Percentiles rank a stretch among this genome's conserved stretches.
phyloP scores from a whole-genome alignment of 2,888 invertebrate species.

The Tetheella fluctuosa region DNA sequence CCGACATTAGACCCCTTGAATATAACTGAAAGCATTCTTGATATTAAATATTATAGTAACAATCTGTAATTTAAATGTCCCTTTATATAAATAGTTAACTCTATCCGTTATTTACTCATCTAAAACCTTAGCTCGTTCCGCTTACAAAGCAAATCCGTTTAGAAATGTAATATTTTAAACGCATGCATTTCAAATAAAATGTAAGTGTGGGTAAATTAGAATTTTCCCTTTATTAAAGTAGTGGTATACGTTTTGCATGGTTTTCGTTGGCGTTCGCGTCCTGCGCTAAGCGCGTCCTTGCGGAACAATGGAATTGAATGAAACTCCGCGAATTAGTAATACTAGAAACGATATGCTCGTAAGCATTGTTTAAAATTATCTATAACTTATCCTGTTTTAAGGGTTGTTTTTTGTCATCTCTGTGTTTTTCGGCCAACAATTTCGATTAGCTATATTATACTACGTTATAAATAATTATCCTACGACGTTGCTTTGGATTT shows the following conservation, averaged over 20 bases:
- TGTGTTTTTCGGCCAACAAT: no score
- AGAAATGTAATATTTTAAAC: background rate
- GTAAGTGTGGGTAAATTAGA: slow-evolving; percentile 14
- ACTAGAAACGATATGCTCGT: background rate
- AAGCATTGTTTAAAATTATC: no score
- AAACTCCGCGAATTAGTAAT: slow-evolving; percentile 12
- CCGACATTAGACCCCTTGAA: no score
- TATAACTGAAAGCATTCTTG: no score
- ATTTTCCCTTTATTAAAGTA: slow-evolving; percentile 17
- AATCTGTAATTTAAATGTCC: no score
- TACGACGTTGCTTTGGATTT: no score
- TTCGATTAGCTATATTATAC: no score
- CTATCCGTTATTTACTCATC: background rate
- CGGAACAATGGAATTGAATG: slow-evolving; percentile 30
- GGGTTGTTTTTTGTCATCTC: no score
- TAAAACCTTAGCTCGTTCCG: background rate
- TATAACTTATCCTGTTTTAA: no score
- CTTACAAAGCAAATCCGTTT: background rate
- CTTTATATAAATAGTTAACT: no score
- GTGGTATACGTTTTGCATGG: slow-evolving; percentile 19
- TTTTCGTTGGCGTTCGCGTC: slow-evolving; percentile 16
- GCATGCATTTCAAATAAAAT: background rate
- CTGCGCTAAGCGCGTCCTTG: slow-evolving; percentile 22
- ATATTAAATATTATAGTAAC: no score
- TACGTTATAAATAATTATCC: no score